Conservation (phyloP, 2,113 vertebrate species). For the Otis tarda region DNA sequence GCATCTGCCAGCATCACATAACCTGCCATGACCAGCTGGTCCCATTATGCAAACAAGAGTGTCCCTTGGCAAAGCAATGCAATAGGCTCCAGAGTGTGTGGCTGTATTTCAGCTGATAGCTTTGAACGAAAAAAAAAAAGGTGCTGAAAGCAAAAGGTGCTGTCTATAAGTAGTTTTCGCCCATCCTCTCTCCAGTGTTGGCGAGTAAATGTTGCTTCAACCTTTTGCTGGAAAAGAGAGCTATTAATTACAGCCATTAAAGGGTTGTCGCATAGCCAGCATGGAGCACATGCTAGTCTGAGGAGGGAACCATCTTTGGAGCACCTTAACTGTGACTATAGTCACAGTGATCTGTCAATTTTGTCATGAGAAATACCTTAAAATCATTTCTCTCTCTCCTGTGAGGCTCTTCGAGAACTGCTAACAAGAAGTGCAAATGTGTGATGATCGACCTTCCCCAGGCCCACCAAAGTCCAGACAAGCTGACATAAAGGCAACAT, state of each 20-base stretch:
- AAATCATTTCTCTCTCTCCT: neutral
- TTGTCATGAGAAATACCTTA: neutral
- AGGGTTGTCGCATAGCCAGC: neutral
- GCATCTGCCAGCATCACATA: constrained; percentile 18
- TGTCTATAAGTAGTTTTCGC: neutral
- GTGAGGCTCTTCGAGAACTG: neutral
- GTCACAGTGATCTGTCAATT: neutral
- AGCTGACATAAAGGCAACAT: neutral
- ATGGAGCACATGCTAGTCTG: neutral
- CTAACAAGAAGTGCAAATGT: neutral
- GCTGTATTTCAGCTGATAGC: constrained; percentile 5
- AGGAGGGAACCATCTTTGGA: neutral
- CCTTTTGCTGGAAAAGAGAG: neutral
- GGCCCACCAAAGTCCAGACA: neutral
- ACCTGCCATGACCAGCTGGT: constrained; percentile 54
- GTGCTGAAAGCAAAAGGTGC: neutral
- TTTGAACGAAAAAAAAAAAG: neutral
- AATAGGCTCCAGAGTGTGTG: neutral
- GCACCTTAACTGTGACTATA: neutral
- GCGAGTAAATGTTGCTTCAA: neutral
- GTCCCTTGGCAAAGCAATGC: constrained; percentile 18
- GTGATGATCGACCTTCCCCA: neutral
- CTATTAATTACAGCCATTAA: neutral
- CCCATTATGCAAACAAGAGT: constrained; percentile 39
- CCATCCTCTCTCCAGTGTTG: neutral